phyloP scores from a whole-genome alignment of 2,797 vertebrate species.

The Mycteria americana region DNA sequence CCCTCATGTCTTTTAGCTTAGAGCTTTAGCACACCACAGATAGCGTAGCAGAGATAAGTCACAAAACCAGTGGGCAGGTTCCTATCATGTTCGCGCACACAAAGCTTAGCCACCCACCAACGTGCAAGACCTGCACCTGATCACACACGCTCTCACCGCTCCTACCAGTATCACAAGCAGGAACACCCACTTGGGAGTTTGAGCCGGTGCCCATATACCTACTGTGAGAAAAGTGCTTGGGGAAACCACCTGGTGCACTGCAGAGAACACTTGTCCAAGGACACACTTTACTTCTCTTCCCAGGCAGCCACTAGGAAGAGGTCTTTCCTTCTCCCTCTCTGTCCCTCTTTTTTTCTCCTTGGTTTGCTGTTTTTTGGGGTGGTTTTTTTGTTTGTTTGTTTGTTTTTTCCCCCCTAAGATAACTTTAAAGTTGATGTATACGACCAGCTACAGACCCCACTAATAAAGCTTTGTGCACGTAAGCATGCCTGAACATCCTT shows the following conservation, averaged over 20 bases:
- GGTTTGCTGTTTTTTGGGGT: not conserved
- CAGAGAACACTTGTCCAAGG: not conserved
- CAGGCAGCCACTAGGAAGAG: not conserved
- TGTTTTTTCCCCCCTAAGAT: not conserved
- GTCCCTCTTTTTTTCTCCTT: not conserved
- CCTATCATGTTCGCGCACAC: accelerated
- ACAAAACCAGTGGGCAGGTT: not conserved
- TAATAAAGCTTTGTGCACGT: not conserved
- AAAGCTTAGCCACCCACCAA: not conserved
- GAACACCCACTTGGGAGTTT: not conserved
- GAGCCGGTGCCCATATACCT: not conserved
- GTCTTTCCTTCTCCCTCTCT: not conserved
- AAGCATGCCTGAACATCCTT: not conserved
- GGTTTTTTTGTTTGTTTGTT: not conserved
- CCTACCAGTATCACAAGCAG: not conserved
- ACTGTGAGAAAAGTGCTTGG: not conserved
- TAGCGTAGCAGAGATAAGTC: accelerated
- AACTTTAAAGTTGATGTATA: not conserved
- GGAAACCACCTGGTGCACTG: not conserved
- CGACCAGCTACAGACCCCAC: not conserved
- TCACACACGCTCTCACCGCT: not conserved
- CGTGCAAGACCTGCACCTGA: not conserved
- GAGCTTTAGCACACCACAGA: not conserved
- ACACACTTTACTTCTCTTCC: not conserved
- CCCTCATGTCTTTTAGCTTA: not conserved